Base-by-base conservation (phyloP, 2,888 invertebrate species). In the Leptinotarsa peninsularis region DNA sequence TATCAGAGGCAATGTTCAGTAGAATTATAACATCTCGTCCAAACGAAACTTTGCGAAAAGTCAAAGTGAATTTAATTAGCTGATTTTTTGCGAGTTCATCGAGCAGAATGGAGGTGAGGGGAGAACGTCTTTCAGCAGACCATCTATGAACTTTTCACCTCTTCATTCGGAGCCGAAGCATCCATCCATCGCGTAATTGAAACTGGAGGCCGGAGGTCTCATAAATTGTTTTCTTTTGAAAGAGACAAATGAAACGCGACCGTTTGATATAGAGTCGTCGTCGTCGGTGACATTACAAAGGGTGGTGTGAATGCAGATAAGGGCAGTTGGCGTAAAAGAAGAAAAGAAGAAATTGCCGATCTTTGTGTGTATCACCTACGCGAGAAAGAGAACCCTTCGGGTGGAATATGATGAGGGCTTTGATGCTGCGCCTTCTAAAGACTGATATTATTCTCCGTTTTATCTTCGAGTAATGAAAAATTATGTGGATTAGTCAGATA, bases 211-310 rank as follows among this genome's bases (percentile, higher is more conserved):
- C 43, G 71, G 21, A 70, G 54, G 50, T 66, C 58, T 71, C 67
- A 72, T 77, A 80, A 81, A 82, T 79, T 80, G 81, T 78, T 79
- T 81, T 78, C 78, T 78, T 81, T 82, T 80, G 81, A 81, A 76
- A 78, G 71, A 77, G 76, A 78, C 78, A 82, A 81, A 82, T 80
- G 78, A 80, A 82, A 79, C 76, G 72, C 43, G 66, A 72, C 67
- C 50, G 72, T 71, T 70, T 74, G 74, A 75, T 77, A 75, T 77
- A 70, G 69, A 72, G 72, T 66, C 79, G 67, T 56, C 43, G 63
- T 4, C 43, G 63, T 60, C 27, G 27, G 43, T 43, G 43, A 1
- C 43, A 43, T n/a, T 67, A 66, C 52, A 72, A 72, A 72, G 72
- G 66, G 66, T 33, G 21, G 63, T 49, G 56, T 49, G 49, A 49